These are phyloP conservation scores for Ennomos erosarius DNA, from an alignment of 2,888 invertebrate species.

Conservation along the genomic window DNA sequence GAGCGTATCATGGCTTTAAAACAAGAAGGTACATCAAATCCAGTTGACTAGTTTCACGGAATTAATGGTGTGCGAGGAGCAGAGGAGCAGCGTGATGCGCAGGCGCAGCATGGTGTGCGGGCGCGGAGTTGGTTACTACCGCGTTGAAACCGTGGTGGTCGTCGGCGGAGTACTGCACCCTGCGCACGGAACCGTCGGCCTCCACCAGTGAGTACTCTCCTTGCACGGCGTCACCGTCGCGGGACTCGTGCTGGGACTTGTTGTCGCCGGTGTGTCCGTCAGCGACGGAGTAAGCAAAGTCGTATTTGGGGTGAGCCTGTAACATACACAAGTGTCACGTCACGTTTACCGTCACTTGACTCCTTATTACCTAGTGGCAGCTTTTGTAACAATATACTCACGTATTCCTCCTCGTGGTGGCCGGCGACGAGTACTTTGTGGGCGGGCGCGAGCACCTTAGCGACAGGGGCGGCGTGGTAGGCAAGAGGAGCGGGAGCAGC, in stretches of 20 bases:
- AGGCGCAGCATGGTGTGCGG: slow-evolving; percentile 55
- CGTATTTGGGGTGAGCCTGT: slow-evolving; percentile 85
- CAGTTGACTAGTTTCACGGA: slow-evolving; percentile 29
- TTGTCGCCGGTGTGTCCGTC: slow-evolving; percentile 86
- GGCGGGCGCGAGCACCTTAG: slow-evolving; percentile 54
- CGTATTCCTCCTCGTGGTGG: slow-evolving; percentile 58
- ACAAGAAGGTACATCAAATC: slow-evolving; percentile 19
- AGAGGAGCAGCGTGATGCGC: slow-evolving; percentile 45
- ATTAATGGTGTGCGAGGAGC: slow-evolving; percentile 57
- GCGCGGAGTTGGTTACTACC: slow-evolving; percentile 71
- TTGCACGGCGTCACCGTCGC: slow-evolving; percentile 86
- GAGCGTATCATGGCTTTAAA: slow-evolving; percentile 26
- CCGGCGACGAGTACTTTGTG: slow-evolving; percentile 54
- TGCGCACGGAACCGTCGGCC: slow-evolving; percentile 83
- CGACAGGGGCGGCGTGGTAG: slow-evolving; percentile 48
- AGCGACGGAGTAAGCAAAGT: slow-evolving; percentile 84
- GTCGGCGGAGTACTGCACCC: slow-evolving; percentile 82
- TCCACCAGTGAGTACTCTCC: slow-evolving; percentile 79
- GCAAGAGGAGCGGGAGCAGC: slow-evolving; percentile 49
- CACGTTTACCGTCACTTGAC: background rate
- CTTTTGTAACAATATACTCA: slow-evolving; percentile 46
- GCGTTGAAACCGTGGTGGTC: slow-evolving; percentile 82
- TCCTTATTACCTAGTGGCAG: background rate
- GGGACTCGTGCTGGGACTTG: slow-evolving; percentile 85
- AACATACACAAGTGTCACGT: slow-evolving; percentile 13